Evolutionary conservation across 2,113 vertebrate genomes (phyloP).

Genomic region (Dromas ardeola): DNA sequence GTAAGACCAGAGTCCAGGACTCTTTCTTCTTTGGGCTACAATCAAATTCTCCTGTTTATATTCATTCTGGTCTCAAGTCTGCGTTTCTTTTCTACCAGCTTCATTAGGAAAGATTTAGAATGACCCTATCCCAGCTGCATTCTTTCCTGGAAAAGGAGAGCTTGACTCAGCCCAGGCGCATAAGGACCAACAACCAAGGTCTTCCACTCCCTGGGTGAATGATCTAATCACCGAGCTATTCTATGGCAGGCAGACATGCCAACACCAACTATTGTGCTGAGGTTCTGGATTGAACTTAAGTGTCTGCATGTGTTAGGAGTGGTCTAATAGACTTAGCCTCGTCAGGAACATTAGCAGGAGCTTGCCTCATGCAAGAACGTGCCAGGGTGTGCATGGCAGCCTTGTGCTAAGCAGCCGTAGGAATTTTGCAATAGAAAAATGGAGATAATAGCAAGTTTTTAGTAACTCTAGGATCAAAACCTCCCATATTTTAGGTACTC

Average conservation of each 20-base stretch:
- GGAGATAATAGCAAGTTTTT: background rate
- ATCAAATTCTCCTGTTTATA: slow-evolving; percentile 13
- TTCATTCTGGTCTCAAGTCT: background rate
- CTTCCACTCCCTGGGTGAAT: slow-evolving; percentile 44
- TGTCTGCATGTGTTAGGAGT: slow-evolving; percentile 7
- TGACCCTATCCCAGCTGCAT: slow-evolving; percentile 43
- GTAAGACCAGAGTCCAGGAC: background rate
- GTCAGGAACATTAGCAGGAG: background rate
- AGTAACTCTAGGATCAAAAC: background rate
- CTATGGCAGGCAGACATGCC: slow-evolving; percentile 11
- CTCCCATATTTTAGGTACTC: background rate
- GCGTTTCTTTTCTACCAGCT: slow-evolving; percentile 5
- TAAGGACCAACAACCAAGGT: slow-evolving; percentile 42
- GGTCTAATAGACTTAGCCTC: background rate
- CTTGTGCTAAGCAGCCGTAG: background rate
- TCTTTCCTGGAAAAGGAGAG: background rate
- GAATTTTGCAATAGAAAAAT: background rate
- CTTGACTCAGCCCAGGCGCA: slow-evolving; percentile 16
- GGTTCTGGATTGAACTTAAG: background rate
- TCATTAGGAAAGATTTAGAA: slow-evolving; percentile 1
- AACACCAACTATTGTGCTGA: slow-evolving; percentile 26
- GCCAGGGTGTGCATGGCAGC: background rate
- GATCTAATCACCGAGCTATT: slow-evolving; percentile 7
- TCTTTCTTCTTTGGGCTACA: background rate
- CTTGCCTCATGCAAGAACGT: background rate